phyloP scores from a whole-genome alignment of 1,140 invertebrate species.

The Ceratoteleas bidentatus region DNA sequence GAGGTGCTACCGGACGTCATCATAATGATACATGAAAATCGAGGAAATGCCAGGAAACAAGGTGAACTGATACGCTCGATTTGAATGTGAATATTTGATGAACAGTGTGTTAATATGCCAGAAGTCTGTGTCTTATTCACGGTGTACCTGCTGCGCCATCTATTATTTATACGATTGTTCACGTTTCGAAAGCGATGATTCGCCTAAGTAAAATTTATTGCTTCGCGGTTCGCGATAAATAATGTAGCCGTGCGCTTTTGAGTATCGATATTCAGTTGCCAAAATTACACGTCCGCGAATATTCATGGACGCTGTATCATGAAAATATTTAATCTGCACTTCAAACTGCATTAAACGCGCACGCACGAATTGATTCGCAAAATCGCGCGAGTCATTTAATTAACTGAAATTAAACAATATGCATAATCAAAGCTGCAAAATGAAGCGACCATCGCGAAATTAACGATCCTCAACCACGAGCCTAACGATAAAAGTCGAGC shows the following conservation, averaged over 20 bases:
- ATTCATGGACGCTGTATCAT: neutral
- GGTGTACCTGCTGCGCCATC: slow-evolving; percentile 17
- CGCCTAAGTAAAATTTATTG: slow-evolving; percentile 2
- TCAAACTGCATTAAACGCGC: no score
- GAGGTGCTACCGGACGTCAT: no score
- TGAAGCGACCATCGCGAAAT: neutral
- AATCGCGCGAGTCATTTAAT: slow-evolving; percentile 3
- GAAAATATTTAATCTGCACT: neutral
- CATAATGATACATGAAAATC: no score
- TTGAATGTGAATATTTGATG: neutral
- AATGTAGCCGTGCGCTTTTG: neutral
- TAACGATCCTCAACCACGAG: slow-evolving; percentile 8
- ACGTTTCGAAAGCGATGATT: slow-evolving; percentile 2
- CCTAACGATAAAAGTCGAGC: slow-evolving; percentile 42
- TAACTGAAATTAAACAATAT: slow-evolving; percentile 1
- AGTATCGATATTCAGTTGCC: no score
- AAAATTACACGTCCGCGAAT: no score
- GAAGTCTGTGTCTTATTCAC: slow-evolving; percentile 13
- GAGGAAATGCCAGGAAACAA: no score
- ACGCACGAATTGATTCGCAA: neutral
- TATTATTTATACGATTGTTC: slow-evolving; percentile 33
- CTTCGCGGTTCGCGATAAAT: neutral
- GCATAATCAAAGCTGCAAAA: neutral
- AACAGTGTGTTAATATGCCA: slow-evolving; percentile 13
- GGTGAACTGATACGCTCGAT: no score